Base-by-base conservation (phyloP, 2,888 invertebrate species). In the Agonopterix heracliana region DNA sequence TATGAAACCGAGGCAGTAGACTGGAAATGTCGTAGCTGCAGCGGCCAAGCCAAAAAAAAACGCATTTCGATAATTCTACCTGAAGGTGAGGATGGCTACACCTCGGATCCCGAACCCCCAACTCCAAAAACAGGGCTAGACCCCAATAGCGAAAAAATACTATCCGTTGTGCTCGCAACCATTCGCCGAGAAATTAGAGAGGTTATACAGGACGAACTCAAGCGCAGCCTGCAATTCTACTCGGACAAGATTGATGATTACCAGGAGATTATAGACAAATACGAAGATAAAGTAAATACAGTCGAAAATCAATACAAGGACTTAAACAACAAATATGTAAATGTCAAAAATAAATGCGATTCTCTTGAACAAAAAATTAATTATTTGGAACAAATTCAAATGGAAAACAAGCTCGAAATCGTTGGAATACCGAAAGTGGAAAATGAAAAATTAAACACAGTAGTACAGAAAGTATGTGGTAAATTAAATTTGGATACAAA, bases 241-340 rank as follows among this genome's bases (percentile, higher is more conserved):
- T 36, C 48, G 1, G 50, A 50, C 10, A 53, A 50, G 34, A 51
- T 51, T 3, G 51, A 51, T 14, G 48, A 51, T n/a, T 51, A 34
- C 11, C 48, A 48, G 34, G n/a, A n/a, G 1, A 48, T 34, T 14
- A 41, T 52, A 7, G 48, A 44, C 9, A 46, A 44, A 9, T 53
- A 54, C 10, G 54, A 55, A 17, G 41, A 17, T 3, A 51, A 43
- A 9, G 44, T 54, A 1, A 53, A 53, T 45, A 44, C 14, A 10
- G 9, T 53, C 9, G 56, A 57, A 50, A 52, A 54, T 10, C 43
- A 54, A 9, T n/a, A n/a, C n/a, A n/a, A n/a, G n/a, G n/a, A n/a
- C n/a, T n/a, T n/a, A n/a, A n/a, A n/a, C n/a, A n/a, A n/a, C n/a
- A n/a, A n/a, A n/a, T n/a, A n/a, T n/a, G n/a, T n/a, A n/a, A n/a